Base-by-base conservation (phyloP, 1,140 invertebrate genomes). In the Micrasema longulum region DNA sequence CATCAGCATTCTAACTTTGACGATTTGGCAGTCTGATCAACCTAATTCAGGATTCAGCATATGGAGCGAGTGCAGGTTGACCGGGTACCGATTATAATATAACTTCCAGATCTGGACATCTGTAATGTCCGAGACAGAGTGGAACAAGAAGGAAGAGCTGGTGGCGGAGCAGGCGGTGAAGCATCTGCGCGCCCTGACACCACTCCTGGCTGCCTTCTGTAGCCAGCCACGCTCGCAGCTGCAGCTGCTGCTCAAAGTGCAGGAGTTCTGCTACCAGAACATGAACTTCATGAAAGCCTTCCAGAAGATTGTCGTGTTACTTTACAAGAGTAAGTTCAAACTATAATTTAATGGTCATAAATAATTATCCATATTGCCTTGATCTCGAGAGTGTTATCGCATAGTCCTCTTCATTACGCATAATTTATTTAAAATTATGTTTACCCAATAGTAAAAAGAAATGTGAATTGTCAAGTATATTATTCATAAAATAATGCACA, bases 241-340 rank as follows among this genome's bases (percentile, higher is more conserved):
- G 77, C 91, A 91, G 50, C 88, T 98, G 53, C 88, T 98, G 77
- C 87, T 95, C 55, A 95, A 95, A 82, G 92, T 98, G 76, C 97
- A 98, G 84, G 96, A 98, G 80, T 99, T 94, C 85, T 99, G 97
- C 85, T 98, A 98, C 83, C 96, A 97, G 79, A 98, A 99, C 86
- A 98, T 98, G 95, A 96, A 94, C 83, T 98, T 99, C 83, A 96
- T 98, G 93, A 97, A 97, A 83, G 94, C 95, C 81, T 99, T 98
- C 90, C 95, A 96, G 79, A 98, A 98, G 86, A 97, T 99, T 78
- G 92, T 98, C 78, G 89, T 98, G 82, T 90, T 98, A 77, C 92
- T 98, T 85, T 99, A 99, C 86, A 97, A 97, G 90, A 94, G 92
- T 91, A 85, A 85, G 87, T 71, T 68, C 26, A 9, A 9, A 16